A percentile compares a stretch with the other conserved stretches of the same genome.
Evolutionary conservation across 2,797 vertebrate genomes (phyloP).

Genomic region (Paramormyrops hopkinsi): DNA sequence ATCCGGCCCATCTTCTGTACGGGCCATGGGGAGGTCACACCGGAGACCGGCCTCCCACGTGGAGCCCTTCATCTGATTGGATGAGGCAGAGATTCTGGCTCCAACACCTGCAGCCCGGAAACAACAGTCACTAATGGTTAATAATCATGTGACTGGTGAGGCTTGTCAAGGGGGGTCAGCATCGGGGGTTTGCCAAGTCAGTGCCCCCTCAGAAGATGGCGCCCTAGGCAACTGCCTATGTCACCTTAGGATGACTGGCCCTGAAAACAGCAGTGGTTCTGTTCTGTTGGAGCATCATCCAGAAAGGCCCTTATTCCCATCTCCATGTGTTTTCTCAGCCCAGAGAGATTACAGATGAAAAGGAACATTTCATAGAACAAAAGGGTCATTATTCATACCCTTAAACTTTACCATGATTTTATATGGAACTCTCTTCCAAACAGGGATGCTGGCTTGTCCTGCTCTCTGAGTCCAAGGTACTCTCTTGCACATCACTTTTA

Average conservation of each 20-base stretch:
- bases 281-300: neutral
- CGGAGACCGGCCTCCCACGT: conserved; percentile 59
- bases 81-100: conserved; percentile 20
- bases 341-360: neutral
- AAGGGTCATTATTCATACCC: neutral
- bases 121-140: neutral
- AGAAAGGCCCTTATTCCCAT: neutral
- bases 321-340: neutral
- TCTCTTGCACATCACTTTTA: neutral
- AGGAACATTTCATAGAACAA: neutral
- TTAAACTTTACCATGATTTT: neutral
- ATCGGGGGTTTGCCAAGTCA: neutral
- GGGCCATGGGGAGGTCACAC: conserved; percentile 50
- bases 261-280: neutral
- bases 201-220: neutral
- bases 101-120: conserved; percentile 38
- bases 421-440: neutral
- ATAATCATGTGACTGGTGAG: neutral
- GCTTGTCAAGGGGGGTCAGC: neutral
- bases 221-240: neutral
- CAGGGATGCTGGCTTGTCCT: neutral
- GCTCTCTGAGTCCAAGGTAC: neutral
- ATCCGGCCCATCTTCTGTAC: conserved; percentile 6
- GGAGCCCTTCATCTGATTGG: conserved; percentile 37
- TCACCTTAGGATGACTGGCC: neutral